These are phyloP conservation scores for Cryptomyrus ogoouensis DNA, from an alignment of 2,113 vertebrate species.

Conservation along the genomic window DNA sequence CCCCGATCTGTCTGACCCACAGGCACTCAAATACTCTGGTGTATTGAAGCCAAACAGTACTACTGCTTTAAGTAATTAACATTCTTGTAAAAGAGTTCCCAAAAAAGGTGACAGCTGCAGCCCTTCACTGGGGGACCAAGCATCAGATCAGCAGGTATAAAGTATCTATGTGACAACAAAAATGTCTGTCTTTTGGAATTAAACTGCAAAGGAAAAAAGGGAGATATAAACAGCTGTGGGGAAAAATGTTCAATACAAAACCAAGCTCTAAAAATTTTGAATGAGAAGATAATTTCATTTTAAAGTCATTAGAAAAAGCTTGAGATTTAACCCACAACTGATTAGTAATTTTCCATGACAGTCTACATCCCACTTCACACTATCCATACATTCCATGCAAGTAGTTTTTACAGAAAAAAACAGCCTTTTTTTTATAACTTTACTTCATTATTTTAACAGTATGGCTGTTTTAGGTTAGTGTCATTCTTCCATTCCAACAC, in stretches of 20 bases:
- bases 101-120: conserved; percentile 18
- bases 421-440: not conserved
- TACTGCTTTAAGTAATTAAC: not conserved
- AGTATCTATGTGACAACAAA: not conserved
- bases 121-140: not conserved
- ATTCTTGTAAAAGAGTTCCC: not conserved
- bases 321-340: not conserved
- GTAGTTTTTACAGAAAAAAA: not conserved
- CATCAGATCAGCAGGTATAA: not conserved
- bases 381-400: not conserved
- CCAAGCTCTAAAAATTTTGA: not conserved
- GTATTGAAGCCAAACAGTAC: not conserved
- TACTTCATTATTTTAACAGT: not conserved
- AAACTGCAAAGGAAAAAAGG: not conserved
- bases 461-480: not conserved
- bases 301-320: not conserved
- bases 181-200: not conserved
- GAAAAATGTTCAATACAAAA: not conserved
- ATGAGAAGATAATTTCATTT: not conserved
- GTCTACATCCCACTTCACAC: not conserved
- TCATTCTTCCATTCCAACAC: not conserved
- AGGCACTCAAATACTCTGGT: not conserved
- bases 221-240: not conserved
- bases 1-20: not conserved
- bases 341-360: not conserved